Conservation (phyloP, 2,113 vertebrate genomes). For the Azemiops feae region DNA sequence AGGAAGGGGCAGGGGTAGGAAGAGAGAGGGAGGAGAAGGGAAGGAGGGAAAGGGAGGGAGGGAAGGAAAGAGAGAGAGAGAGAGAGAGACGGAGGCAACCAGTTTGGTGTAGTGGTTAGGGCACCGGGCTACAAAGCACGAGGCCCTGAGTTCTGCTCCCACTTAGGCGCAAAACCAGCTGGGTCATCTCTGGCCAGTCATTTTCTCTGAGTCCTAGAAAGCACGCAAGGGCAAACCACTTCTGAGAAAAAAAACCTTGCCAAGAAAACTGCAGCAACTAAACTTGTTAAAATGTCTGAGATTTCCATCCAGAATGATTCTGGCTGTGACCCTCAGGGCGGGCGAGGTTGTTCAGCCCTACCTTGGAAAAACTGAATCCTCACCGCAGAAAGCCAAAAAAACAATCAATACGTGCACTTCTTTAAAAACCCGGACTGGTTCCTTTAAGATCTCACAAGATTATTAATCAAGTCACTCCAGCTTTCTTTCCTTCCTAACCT, state of each 20-base stretch:
- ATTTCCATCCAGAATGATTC: neutral
- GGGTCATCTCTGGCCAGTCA: neutral
- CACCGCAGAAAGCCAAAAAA: neutral
- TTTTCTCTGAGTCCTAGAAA: neutral
- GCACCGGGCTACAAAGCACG: neutral
- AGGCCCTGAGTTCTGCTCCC: neutral
- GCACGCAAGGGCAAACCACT: neutral
- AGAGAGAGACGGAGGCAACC: neutral
- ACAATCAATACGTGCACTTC: neutral
- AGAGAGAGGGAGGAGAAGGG: no score
- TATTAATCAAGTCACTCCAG: constrained; percentile 40
- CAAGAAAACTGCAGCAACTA: neutral
- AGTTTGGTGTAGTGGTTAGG: neutral
- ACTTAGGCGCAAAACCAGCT: neutral
- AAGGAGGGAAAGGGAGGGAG: no score
- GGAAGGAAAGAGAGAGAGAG: neutral
- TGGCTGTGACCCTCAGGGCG: neutral
- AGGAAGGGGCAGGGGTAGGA: neutral
- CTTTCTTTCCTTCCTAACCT: constrained; percentile 56
- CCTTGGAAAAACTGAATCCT: neutral
- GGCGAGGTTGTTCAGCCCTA: neutral
- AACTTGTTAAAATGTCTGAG: neutral
- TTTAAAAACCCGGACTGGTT: rapidly evolving
- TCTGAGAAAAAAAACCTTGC: neutral
- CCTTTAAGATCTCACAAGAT: constrained; percentile 36